Evolutionary conservation across 2,113 vertebrate genomes (phyloP).

Genomic region (Dipodomys merriami): DNA sequence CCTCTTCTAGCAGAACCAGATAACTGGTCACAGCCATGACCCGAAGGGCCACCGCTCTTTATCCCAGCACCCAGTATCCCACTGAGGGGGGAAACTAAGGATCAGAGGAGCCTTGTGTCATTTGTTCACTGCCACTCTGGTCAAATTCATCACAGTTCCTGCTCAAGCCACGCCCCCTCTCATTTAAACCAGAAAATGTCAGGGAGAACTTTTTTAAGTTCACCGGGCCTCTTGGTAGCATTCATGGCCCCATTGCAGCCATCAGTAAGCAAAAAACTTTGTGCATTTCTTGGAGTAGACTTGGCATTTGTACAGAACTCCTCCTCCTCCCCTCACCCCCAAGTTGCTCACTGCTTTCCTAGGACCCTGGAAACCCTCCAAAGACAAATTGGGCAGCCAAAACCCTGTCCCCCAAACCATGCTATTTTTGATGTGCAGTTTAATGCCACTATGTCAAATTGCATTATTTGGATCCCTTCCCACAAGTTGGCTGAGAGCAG

Average conservation of each 20-base stretch:
- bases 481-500: background rate
- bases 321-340: too few relatives aligned
- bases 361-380: background rate
- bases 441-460: background rate
- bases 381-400: background rate
- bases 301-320: background rate
- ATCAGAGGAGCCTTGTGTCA: background rate
- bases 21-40: too few relatives aligned
- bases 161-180: background rate
- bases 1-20: too few relatives aligned
- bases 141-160: too few relatives aligned
- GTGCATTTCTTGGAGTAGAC: background rate
- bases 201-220: background rate
- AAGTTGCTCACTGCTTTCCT: background rate
- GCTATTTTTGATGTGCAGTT: background rate
- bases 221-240: background rate
- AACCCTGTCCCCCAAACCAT: fast-evolving
- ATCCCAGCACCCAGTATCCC: background rate
- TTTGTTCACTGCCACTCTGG: background rate
- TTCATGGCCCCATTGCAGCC: background rate
- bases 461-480: background rate
- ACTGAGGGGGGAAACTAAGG: background rate
- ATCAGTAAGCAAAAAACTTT: too few relatives aligned
- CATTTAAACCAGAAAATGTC: background rate
- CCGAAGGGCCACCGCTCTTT: too few relatives aligned